Conservation (phyloP, 2,113 vertebrate species). For the Aldabrachelys gigantea region DNA sequence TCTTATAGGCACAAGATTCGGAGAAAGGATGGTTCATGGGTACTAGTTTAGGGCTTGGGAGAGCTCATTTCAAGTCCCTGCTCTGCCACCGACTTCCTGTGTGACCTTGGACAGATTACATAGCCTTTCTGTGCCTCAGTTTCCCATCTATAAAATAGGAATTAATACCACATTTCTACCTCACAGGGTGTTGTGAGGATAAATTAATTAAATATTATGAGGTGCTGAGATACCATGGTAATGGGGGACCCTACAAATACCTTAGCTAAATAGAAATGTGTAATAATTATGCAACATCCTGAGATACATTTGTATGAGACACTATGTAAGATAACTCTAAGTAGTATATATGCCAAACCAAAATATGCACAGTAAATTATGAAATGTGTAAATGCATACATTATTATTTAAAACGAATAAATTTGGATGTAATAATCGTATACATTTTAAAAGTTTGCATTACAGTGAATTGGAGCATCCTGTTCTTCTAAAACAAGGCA, state of each 20-base stretch:
- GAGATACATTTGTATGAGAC: neutral
- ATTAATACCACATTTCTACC: too few relatives aligned
- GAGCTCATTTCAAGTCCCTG: too few relatives aligned
- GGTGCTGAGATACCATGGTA: neutral
- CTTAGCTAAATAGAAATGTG: neutral
- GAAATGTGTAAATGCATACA: neutral
- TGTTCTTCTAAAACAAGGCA: neutral
- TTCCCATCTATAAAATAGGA: too few relatives aligned
- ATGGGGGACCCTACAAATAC: neutral
- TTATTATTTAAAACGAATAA: neutral
- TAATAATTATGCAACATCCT: neutral
- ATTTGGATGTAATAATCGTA: neutral
- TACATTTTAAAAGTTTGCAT: neutral
- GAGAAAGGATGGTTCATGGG: too few relatives aligned
- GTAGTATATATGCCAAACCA: neutral
- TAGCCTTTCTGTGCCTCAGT: too few relatives aligned
- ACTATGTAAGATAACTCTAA: neutral
- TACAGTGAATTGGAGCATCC: neutral
- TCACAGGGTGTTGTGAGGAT: neutral
- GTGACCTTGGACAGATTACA: too few relatives aligned
- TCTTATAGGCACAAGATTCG: too few relatives aligned
- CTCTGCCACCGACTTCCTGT: too few relatives aligned
- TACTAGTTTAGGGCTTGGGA: too few relatives aligned
- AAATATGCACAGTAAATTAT: neutral
- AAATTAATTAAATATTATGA: neutral